These are phyloP conservation scores for Sciurus vulgaris DNA, from an alignment of 2,797 vertebrate genomes.

Conservation along the genomic window DNA sequence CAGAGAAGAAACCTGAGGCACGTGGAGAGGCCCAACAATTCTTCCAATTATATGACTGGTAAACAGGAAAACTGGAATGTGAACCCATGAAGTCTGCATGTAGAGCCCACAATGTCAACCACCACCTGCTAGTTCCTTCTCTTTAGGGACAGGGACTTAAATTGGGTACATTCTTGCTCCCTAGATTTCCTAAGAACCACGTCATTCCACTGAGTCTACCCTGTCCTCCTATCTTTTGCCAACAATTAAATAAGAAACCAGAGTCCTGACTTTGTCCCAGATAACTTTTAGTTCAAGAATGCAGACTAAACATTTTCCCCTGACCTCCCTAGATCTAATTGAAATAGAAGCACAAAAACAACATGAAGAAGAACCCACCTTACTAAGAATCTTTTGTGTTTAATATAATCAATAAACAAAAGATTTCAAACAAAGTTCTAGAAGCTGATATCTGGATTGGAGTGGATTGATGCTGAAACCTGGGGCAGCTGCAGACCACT, in stretches of 20 bases:
- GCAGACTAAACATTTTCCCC: conserved; percentile 31
- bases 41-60: not conserved
- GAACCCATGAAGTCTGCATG: not conserved
- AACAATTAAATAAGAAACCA: not conserved
- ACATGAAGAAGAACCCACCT: not conserved
- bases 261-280: not conserved
- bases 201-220: not conserved
- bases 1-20: not conserved
- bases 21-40: not conserved
- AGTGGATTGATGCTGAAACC: not conserved
- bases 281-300: conserved; percentile 26
- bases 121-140: not conserved
- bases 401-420: conserved; percentile 48
- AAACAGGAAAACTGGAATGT: not conserved
- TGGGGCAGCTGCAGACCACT: not conserved
- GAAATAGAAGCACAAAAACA: conserved; percentile 42
- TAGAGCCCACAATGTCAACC: not conserved
- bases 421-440: conserved; percentile 4
- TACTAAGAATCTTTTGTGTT: conserved; percentile 23
- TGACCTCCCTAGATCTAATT: not conserved
- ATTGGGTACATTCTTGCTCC: not conserved
- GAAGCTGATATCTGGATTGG: not conserved
- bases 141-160: not conserved
- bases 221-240: not conserved
- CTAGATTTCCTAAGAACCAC: not conserved